phyloP scores from a whole-genome alignment of 2,797 vertebrate genomes.

The Leptodactylus fallax region DNA sequence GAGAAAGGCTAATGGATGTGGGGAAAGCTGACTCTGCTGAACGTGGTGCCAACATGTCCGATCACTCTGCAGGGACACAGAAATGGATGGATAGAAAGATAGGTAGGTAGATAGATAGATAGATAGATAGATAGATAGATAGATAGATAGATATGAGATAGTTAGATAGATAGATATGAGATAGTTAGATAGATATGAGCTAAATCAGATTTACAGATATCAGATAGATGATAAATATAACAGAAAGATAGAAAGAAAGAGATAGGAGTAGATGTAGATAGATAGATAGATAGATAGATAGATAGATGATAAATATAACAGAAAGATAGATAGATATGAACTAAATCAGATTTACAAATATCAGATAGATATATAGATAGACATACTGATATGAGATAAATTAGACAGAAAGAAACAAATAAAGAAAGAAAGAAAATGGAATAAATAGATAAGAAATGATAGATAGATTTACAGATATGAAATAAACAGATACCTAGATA shows the following conservation, averaged over 20 bases:
- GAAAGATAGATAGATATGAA: neutral
- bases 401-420: neutral
- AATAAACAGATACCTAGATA: neutral
- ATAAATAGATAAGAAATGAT: slow-evolving; percentile 2
- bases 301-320: neutral
- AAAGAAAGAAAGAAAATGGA: neutral
- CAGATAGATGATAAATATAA: no score
- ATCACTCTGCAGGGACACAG: neutral
- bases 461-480: neutral
- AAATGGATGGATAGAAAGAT: neutral
- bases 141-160: no score
- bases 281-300: neutral
- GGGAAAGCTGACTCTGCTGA: neutral
- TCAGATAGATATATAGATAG: neutral
- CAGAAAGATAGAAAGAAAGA: neutral
- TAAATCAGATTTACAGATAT: no score
- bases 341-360: neutral
- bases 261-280: no score
- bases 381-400: no score
- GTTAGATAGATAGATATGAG: no score
- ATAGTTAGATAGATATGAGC: no score
- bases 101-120: no score
- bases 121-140: no score
- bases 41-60: neutral
- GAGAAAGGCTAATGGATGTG: neutral